These are phyloP conservation scores for Conopomorpha cramerella DNA, from an alignment of 1,140 invertebrate genomes.

Conservation along the genomic window DNA sequence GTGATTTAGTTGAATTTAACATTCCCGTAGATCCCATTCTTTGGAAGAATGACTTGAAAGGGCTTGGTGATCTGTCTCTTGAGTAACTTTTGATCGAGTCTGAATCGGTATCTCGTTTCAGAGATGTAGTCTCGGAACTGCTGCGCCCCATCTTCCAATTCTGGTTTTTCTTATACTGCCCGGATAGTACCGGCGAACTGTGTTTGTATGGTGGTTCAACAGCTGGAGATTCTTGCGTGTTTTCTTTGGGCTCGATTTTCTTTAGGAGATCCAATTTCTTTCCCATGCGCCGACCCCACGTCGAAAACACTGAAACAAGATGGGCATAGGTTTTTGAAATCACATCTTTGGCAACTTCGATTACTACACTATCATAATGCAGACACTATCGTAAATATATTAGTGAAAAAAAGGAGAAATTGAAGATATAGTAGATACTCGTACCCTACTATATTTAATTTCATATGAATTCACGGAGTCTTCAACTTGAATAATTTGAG, in stretches of 20 bases:
- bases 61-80: slow-evolving; percentile 64
- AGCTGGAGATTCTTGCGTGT: slow-evolving; percentile 24
- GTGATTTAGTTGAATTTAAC: slow-evolving; percentile 65
- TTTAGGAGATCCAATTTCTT: slow-evolving; percentile 78
- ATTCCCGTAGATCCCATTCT: slow-evolving; percentile 77
- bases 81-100: slow-evolving; percentile 50
- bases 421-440: too few species aligned
- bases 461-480: too few species aligned
- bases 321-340: too few species aligned
- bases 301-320: slow-evolving; percentile 68
- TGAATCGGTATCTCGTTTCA: slow-evolving; percentile 42
- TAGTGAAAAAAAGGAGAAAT: too few species aligned
- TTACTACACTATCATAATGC: too few species aligned
- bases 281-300: slow-evolving; percentile 80
- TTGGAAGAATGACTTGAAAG: slow-evolving; percentile 74
- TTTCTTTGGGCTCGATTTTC: slow-evolving; percentile 66
- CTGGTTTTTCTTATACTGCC: slow-evolving; percentile 53
- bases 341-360: too few species aligned
- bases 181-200: slow-evolving; percentile 19
- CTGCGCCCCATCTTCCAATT: slow-evolving; percentile 58
- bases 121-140: slow-evolving; percentile 46
- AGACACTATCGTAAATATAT: too few species aligned
- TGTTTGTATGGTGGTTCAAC: slow-evolving; percentile 25
- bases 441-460: too few species aligned
- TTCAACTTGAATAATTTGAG: too few species aligned